Evolutionary conservation across 2,113 vertebrate genomes (phyloP).

Genomic region (Chionis minor): DNA sequence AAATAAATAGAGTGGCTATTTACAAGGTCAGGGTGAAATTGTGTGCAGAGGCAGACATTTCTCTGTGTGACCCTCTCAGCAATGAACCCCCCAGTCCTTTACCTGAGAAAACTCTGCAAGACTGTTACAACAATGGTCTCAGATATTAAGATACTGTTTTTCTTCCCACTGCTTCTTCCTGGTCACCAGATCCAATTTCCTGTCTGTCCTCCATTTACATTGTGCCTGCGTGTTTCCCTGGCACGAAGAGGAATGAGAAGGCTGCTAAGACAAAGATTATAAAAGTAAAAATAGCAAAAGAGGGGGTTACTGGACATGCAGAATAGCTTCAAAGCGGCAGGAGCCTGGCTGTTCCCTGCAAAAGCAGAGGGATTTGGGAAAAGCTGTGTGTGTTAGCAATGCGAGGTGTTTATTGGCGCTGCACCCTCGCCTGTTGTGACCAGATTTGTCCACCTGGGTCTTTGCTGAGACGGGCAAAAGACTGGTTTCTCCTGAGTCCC

Average conservation of each 20-base stretch:
- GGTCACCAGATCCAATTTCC: background rate
- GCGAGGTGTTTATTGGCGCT: background rate
- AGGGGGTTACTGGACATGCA: background rate
- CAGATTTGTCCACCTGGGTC: background rate
- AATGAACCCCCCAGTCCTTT: background rate
- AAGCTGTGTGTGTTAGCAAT: background rate
- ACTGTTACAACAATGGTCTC: background rate
- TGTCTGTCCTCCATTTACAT: background rate
- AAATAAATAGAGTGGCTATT: background rate
- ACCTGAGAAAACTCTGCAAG: background rate
- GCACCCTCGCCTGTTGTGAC: background rate
- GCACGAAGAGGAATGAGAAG: background rate
- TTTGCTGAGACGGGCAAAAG: rapidly evolving
- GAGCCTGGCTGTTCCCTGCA: background rate
- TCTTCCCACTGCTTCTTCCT: background rate
- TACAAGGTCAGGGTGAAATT: background rate
- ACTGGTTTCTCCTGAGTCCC: background rate
- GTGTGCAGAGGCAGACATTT: background rate
- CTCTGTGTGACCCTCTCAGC: background rate
- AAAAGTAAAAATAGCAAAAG: background rate
- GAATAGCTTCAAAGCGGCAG: rapidly evolving
- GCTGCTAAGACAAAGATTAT: background rate
- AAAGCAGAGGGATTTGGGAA: background rate
- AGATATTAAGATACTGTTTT: background rate
- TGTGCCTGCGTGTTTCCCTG: background rate